These are phyloP conservation scores for Pediacus dermestoides DNA, from an alignment of 2,888 invertebrate genomes.

Conservation along the genomic window DNA sequence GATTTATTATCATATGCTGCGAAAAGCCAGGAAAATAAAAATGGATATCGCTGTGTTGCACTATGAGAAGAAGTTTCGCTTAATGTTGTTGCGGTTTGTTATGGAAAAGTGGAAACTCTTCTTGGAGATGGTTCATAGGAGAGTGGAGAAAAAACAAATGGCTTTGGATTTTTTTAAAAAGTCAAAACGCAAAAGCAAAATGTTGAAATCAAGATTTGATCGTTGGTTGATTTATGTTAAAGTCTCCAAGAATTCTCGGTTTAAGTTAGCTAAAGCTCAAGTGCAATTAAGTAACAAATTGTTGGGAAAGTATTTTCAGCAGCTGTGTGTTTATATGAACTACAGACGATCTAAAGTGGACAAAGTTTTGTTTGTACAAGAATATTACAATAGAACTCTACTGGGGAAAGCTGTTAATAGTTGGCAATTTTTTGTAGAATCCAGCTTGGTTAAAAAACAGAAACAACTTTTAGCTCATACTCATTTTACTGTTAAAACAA, in stretches of 20 bases:
- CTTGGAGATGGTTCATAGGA: slow-evolving; percentile 16
- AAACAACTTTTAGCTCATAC: slow-evolving; percentile 21
- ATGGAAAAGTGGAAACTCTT: slow-evolving; percentile 30
- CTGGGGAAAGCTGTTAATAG: slow-evolving; percentile 13
- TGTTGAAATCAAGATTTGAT: slow-evolving; percentile 25
- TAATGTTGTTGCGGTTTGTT: slow-evolving; percentile 18
- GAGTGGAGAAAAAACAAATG: slow-evolving; percentile 17
- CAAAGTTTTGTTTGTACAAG: no score
- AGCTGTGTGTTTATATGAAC: neutral
- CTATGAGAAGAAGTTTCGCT: slow-evolving; percentile 27
- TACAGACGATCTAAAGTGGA: no score
- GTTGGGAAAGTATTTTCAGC: no score
- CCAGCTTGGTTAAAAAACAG: slow-evolving; percentile 15
- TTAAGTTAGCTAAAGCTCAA: no score
- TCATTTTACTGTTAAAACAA: slow-evolving; percentile 23
- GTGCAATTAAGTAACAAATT: no score
- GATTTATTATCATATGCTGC: slow-evolving; percentile 24
- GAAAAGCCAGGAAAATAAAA: slow-evolving; percentile 25
- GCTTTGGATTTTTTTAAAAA: slow-evolving; percentile 31
- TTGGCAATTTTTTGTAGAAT: slow-evolving; percentile 17
- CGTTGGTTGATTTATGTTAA: slow-evolving; percentile 30
- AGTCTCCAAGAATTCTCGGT: slow-evolving; percentile 16
- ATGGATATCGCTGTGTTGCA: slow-evolving; percentile 27
- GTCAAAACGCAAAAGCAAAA: slow-evolving; percentile 27
- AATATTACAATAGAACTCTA: slow-evolving; percentile 23